A percentile compares a stretch with the other conserved stretches of the same genome.
Conservation (phyloP, 2,888 invertebrate species). For the Deilephila porcellus region DNA sequence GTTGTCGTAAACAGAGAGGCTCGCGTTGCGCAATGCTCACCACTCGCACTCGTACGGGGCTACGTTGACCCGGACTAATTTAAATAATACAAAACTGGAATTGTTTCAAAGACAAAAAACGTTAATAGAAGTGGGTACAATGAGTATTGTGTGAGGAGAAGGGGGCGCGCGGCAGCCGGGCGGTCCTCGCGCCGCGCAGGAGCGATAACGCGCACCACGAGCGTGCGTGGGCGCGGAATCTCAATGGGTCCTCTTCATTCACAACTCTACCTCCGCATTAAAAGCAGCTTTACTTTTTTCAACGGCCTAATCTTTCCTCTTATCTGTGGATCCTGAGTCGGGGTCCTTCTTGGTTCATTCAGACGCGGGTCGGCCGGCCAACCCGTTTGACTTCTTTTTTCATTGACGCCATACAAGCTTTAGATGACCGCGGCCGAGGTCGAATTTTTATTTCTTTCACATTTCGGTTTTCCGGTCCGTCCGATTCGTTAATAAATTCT, state of each 20-base stretch:
- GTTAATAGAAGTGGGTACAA: constrained; percentile 58
- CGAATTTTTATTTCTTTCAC: constrained; percentile 85
- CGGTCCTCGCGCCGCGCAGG: constrained; percentile 44
- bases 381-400: constrained; percentile 83
- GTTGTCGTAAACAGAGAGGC: background rate
- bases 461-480: constrained; percentile 84
- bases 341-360: constrained; percentile 82
- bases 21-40: constrained; percentile 41
- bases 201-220: constrained; percentile 59
- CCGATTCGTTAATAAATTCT: constrained; percentile 85
- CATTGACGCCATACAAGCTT: constrained; percentile 82
- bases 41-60: constrained; percentile 51
- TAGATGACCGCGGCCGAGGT: constrained; percentile 83
- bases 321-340: constrained; percentile 80
- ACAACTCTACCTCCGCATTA: constrained; percentile 82
- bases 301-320: constrained; percentile 80
- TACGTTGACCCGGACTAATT: constrained; percentile 58
- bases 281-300: constrained; percentile 80
- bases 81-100: constrained; percentile 64
- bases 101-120: constrained; percentile 62
- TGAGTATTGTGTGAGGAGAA: constrained; percentile 60
- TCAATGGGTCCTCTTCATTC: constrained; percentile 84
- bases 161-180: constrained; percentile 51
- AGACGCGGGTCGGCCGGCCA: constrained; percentile 76
- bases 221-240: constrained; percentile 77